Base-by-base conservation (phyloP, 2,797 vertebrate species). In the Crotalus adamanteus region DNA sequence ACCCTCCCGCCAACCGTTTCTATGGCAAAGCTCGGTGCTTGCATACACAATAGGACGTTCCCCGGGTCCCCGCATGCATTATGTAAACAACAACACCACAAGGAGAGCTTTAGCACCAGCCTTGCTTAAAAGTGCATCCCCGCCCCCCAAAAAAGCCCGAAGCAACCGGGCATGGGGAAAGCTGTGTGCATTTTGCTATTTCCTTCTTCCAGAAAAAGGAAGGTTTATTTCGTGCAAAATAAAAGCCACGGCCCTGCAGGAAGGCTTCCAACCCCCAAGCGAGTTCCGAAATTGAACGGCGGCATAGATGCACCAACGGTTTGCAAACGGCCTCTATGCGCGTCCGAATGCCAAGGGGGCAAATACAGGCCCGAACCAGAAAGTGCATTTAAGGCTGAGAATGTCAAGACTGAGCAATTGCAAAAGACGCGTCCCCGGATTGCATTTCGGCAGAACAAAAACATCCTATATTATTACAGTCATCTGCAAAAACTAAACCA, bases 11-110 rank as follows among this genome's bases (percentile, higher is more conserved):
- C 73, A 8, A 16, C 37, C 73, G 73, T 83, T 83, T 83, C 73
- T 47, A 83, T 11, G 73, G 37, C 73, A 83, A 83, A 83, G 73
- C 73, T 37, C 28, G 12, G 13, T 31, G n/a, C 9, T 87, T 31
- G 9, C 73, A n/a, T 42, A n/a, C 56, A 28, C 22, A 3, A 18
- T 28, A 85, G 87, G 20, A 6, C 90, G 92, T 90, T 90, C 25
- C 6, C 60, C 89, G 91, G 25, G 28, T 86, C 55, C 91, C 90
- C 28, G 12, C 57, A 53, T 86, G 93, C 18, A 90, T 65, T 63
- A 57, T 61, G 65, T 65, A 63, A 92, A 87, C 92, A 92, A 59
- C 59, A 85, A 51, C 83, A n/a, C 9, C 55, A 59, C 28, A 14
- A 14, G 57, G 47, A 3, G 2, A 1, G 63, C 6, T 57, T 51